Evolutionary conservation across 2,888 invertebrate genomes (phyloP).

Genomic region (Cylloceria caligata): DNA sequence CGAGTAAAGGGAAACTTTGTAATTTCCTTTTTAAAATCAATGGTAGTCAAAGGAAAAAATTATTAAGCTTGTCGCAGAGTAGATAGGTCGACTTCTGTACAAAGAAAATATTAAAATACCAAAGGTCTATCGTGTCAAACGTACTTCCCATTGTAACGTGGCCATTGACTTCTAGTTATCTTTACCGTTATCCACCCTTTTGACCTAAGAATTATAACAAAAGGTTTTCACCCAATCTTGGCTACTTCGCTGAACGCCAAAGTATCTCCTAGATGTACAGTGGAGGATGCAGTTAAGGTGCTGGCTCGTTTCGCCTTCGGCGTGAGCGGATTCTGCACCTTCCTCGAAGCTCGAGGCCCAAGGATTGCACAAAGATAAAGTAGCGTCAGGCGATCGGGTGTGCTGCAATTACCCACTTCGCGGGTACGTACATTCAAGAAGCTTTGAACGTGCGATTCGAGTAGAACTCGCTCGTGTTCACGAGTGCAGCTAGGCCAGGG

Average conservation of each 20-base stretch:
- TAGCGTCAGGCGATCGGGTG: slow-evolving; percentile 63
- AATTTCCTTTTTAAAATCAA: neutral
- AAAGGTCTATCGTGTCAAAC: neutral
- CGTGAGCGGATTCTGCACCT: slow-evolving; percentile 49
- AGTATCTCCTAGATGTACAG: neutral
- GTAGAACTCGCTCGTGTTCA: slow-evolving; percentile 47
- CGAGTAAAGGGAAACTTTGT: too few relatives aligned
- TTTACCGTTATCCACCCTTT: neutral
- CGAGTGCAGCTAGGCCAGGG: slow-evolving; percentile 48
- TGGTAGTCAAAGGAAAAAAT: neutral
- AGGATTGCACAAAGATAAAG: slow-evolving; percentile 63
- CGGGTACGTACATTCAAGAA: slow-evolving; percentile 38
- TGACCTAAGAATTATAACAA: neutral
- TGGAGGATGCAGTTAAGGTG: slow-evolving; percentile 15
- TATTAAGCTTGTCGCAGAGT: neutral
- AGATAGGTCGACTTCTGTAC: too few relatives aligned
- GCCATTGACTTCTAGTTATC: neutral
- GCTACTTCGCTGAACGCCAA: neutral
- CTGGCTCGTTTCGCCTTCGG: slow-evolving; percentile 26
- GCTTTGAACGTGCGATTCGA: slow-evolving; percentile 60
- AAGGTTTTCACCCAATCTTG: neutral
- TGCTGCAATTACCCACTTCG: slow-evolving; percentile 68
- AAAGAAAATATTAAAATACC: too few relatives aligned
- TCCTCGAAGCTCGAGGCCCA: slow-evolving; percentile 27
- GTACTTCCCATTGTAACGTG: neutral